phyloP scores from a whole-genome alignment of 2,888 invertebrate species.

The Eristalinus aeneus region DNA sequence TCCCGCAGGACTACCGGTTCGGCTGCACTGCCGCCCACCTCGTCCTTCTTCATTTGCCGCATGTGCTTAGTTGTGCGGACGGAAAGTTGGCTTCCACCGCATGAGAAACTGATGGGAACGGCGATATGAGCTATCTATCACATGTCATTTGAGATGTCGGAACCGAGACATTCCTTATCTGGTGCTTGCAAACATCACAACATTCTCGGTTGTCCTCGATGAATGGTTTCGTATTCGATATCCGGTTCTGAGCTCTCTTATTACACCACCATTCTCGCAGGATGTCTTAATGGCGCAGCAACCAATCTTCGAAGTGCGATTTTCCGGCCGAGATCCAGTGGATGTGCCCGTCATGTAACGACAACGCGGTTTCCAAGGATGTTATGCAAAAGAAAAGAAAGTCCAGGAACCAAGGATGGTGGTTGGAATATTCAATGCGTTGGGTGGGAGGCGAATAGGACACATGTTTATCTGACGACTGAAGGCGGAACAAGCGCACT shows the following conservation, averaged over 20 bases:
- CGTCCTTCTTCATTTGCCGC: constrained; percentile 5
- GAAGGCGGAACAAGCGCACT: background rate
- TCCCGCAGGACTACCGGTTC: constrained; percentile 2
- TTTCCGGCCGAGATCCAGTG: constrained; percentile 16
- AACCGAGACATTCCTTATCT: constrained; percentile 47
- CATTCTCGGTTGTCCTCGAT: constrained; percentile 22
- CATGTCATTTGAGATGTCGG: constrained; percentile 60
- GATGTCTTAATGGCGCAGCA: constrained; percentile 42
- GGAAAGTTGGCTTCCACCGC: background rate
- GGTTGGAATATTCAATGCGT: constrained; percentile 43
- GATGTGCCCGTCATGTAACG: background rate
- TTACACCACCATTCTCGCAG: constrained; percentile 19
- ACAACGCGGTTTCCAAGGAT: constrained; percentile 36
- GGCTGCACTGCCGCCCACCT: background rate
- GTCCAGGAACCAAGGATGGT: constrained; percentile 27
- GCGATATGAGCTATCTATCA: constrained; percentile 31
- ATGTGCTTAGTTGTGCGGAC: background rate
- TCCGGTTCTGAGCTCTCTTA: constrained; percentile 36
- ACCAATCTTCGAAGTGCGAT: constrained; percentile 35
- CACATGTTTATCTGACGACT: background rate
- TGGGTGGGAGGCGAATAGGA: background rate
- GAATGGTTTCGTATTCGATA: constrained; percentile 54
- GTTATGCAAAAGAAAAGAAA: constrained; percentile 47
- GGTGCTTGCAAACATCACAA: constrained; percentile 31
- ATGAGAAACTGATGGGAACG: constrained; percentile 6